Percentiles rank a stretch among this genome's conserved stretches.
Evolutionary conservation across 2,888 invertebrate genomes (phyloP).

Genomic region (Limnephilus rhombicus): DNA sequence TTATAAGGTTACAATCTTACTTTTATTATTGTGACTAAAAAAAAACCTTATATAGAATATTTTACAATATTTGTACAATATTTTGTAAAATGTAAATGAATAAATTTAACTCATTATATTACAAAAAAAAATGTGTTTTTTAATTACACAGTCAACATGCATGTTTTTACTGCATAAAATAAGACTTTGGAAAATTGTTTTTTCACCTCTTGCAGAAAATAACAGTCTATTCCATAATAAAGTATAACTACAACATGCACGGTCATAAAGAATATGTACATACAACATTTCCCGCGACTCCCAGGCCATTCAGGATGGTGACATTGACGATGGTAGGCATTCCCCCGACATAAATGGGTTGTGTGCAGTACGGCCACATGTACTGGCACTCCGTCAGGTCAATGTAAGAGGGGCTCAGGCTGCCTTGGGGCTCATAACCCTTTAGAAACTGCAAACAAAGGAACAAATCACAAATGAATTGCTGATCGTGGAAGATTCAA

Average conservation of each 20-base stretch:
- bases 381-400: constrained; percentile 97
- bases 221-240: no score
- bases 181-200: no score
- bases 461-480: not conserved
- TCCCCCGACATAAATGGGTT: constrained; percentile 92
- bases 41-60: no score
- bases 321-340: constrained; percentile 95
- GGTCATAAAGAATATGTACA: constrained; percentile 66
- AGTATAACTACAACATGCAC: not conserved
- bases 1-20: no score
- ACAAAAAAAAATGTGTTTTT: no score
- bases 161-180: no score
- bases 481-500: not conserved
- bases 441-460: constrained; percentile 74
- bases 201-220: no score
- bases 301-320: constrained; percentile 95
- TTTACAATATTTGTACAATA: no score
- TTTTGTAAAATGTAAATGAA: no score
- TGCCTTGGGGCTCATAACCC: constrained; percentile 80
- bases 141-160: no score
- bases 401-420: constrained; percentile 88
- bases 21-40: no score
- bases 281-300: constrained; percentile 90
- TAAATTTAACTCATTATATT: no score
- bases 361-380: constrained; percentile 99